Conservation (phyloP, 2,113 vertebrate species). For the Anarrhichthys ocellatus region DNA sequence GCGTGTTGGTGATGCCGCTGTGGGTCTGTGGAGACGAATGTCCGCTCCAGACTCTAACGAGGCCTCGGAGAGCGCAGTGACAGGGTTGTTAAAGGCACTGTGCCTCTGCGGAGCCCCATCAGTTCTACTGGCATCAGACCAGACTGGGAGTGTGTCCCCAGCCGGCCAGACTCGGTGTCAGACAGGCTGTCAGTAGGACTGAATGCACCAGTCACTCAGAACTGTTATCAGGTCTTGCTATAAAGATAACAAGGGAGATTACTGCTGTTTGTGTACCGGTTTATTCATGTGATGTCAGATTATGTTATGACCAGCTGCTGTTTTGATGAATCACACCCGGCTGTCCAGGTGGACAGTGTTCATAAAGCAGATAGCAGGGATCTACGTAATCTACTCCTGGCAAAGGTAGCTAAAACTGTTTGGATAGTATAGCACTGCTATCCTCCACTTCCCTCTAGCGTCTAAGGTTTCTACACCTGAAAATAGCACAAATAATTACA, state of each 20-base stretch:
- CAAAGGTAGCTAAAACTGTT: slow-evolving; percentile 27
- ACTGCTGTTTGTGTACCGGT: slow-evolving; percentile 57
- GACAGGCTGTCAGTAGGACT: slow-evolving; percentile 50
- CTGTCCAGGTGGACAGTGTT: slow-evolving; percentile 69
- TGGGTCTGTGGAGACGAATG: slow-evolving; percentile 29
- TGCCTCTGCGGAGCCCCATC: slow-evolving; percentile 38
- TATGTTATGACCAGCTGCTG: slow-evolving; percentile 68
- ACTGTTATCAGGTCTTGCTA: slow-evolving; percentile 60
- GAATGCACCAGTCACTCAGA: slow-evolving; percentile 64
- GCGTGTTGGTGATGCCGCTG: slow-evolving; percentile 12
- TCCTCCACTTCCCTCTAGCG: not conserved
- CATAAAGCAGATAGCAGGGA: slow-evolving; percentile 71
- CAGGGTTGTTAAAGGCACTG: slow-evolving; percentile 53
- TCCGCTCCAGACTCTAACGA: slow-evolving; percentile 56
- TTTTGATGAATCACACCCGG: slow-evolving; percentile 61
- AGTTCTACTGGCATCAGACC: slow-evolving; percentile 49
- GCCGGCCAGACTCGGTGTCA: slow-evolving; percentile 31
- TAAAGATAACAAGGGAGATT: slow-evolving; percentile 67
- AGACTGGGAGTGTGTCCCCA: slow-evolving; percentile 44
- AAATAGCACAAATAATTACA: slow-evolving; percentile 23
- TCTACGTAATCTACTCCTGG: slow-evolving; percentile 60
- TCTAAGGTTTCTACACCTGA: slow-evolving; percentile 10
- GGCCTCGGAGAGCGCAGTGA: slow-evolving; percentile 55
- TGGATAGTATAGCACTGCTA: not conserved
- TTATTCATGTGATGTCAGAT: slow-evolving; percentile 66